Evolutionary conservation across 92 coral and sea anemone species (phyloP), one percentile per base, ranked within the genome.

Genomic region (Zoanthus solanderi): DNA sequence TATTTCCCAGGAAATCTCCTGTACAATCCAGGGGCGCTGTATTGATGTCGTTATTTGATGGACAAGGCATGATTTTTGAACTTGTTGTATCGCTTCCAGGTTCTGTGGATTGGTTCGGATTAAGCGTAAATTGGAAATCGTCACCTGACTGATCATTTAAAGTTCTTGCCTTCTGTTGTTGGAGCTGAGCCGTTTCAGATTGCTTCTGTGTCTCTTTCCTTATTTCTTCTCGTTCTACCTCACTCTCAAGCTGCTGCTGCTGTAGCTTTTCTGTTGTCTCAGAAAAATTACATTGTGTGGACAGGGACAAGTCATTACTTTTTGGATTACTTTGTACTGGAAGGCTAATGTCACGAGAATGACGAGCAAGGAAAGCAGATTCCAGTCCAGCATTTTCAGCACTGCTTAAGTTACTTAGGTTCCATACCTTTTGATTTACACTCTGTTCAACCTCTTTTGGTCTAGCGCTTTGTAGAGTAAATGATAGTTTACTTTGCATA

Each of bases 311-410:
- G 28, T 81, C 75, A 11, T 63, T 53, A 65, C 58, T 30, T 0
- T 17, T 74, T 81, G 65, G 60, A 31, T 65, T n/a, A 29, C 28
- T 47, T 13, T 65, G 72, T 3, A 65, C 6, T 18, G 75, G 63
- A 66, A 80, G 65, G 30, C 85, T 80, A 23, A n/a, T 23, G 48
- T 80, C 85, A n/a, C 65, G 65, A 11, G 81, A 18, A 23, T 76
- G 81, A 76, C 81, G 81, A 5, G 81, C 45, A 30, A 76, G 81
- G 10, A 76, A 77, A 29, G 45, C 45, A 53, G 54, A 56, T 52
- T 77, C 32, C 30, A 77, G 47, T 31, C 82, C 82, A 77, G 9
- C 4, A 13, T 77, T 77, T 9, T 77, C 82, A 11, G 82, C 44
- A 12, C 80, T 50, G 9, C 11, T 28, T 10, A 30, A 29, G 23